Evolutionary conservation across 1,140 invertebrate species (phyloP).

Genomic region (Helicoverpa armigera): DNA sequence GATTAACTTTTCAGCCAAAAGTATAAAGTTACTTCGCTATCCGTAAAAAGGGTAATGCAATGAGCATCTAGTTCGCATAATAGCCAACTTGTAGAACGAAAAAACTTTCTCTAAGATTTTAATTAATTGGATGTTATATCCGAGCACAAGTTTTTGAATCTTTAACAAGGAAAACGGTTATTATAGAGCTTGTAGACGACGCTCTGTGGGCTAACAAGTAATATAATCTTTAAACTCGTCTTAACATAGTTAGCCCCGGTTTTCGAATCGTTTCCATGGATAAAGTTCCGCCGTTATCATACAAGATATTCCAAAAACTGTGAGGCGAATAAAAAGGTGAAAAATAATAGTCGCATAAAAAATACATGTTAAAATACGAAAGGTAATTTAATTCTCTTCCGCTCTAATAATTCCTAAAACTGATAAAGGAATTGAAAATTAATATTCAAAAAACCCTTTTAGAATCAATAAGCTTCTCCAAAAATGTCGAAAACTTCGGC

Average conservation of each 20-base stretch:
- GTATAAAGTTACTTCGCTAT: conserved; percentile 6
- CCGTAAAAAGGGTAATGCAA: background rate
- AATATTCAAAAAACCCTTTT: conserved; percentile 17
- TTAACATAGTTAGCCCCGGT: conserved; percentile 22
- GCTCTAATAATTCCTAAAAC: background rate
- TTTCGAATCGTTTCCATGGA: conserved; percentile 19
- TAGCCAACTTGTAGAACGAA: background rate
- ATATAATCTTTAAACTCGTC: conserved; percentile 40
- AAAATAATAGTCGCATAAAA: background rate
- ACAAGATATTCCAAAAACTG: background rate
- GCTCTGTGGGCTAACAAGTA: conserved; percentile 14
- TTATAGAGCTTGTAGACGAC: conserved; percentile 11
- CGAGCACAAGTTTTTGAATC: conserved; percentile 32
- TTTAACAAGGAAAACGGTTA: conserved; percentile 25
- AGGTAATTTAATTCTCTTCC: background rate
- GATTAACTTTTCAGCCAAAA: background rate
- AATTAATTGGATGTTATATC: conserved; percentile 34
- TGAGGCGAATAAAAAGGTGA: background rate
- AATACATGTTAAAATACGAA: background rate
- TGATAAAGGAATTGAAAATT: conserved; percentile 1
- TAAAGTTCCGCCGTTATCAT: conserved; percentile 36
- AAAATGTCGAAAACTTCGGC: conserved; percentile 17
- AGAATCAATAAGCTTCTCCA: background rate
- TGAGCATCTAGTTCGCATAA: background rate
- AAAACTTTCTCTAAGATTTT: conserved; percentile 6